Conservation (phyloP, 2,888 invertebrate genomes). For the Venusia cambrica region DNA sequence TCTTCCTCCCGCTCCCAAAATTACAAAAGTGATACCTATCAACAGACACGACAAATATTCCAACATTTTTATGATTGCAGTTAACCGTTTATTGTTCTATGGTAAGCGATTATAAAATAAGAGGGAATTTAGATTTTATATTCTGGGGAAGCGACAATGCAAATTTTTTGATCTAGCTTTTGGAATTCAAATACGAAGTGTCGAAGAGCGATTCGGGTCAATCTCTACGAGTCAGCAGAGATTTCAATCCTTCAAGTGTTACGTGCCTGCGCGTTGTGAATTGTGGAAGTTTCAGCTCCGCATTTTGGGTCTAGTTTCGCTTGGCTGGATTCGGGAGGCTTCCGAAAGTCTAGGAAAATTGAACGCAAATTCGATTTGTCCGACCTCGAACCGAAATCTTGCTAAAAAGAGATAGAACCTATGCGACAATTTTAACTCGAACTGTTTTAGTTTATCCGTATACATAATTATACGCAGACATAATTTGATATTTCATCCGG, state of each 20-base stretch:
- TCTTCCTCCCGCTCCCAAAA: constrained; percentile 34
- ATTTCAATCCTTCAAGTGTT: constrained; percentile 63
- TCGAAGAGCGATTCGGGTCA: constrained; percentile 45
- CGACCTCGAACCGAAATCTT: constrained; percentile 53
- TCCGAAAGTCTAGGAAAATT: constrained; percentile 72
- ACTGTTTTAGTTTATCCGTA: constrained; percentile 16
- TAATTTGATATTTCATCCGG: constrained; percentile 26
- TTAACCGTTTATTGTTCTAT: constrained; percentile 29
- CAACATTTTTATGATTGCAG: constrained; percentile 30
- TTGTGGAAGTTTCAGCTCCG: constrained; percentile 52
- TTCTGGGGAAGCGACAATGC: constrained; percentile 11
- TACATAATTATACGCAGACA: constrained; percentile 2
- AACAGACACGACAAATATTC: constrained; percentile 34
- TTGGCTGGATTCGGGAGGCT: constrained; percentile 52
- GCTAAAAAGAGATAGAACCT: constrained; percentile 49
- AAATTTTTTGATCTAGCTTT: constrained; percentile 26
- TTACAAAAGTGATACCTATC: constrained; percentile 35
- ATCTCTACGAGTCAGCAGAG: constrained; percentile 49
- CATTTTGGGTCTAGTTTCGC: constrained; percentile 58
- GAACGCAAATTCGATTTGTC: constrained; percentile 75
- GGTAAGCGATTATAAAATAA: constrained; percentile 10
- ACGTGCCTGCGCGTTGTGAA: constrained; percentile 46
- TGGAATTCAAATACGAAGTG: constrained; percentile 29
- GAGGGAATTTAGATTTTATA: constrained; percentile 7
- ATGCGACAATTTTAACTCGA: constrained; percentile 38